These are phyloP conservation scores for Aegypius monachus DNA, from an alignment of 2,113 vertebrate species.

Conservation along the genomic window DNA sequence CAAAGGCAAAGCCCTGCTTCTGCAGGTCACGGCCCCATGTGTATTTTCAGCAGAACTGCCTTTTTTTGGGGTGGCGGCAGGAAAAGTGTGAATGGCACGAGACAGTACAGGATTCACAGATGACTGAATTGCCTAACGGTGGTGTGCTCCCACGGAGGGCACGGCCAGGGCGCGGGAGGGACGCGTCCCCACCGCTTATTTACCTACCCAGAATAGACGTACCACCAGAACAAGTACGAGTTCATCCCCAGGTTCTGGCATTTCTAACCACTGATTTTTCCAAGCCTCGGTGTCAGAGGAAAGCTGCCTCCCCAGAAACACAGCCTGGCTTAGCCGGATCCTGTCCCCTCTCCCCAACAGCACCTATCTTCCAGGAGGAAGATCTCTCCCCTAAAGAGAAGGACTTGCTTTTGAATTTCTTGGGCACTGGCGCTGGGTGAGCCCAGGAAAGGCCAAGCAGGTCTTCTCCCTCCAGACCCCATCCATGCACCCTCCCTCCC, in stretches of 20 bases:
- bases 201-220: background rate
- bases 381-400: background rate
- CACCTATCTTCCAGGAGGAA: background rate
- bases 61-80: background rate
- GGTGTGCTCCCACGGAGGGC: background rate
- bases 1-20: background rate
- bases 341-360: background rate
- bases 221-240: background rate
- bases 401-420: background rate
- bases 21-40: background rate
- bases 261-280: background rate
- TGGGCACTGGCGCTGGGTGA: rapidly evolving
- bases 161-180: background rate
- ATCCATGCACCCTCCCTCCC: background rate
- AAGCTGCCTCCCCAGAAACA: background rate
- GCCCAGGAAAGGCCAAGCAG: background rate
- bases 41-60: background rate
- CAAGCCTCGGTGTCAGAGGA: background rate
- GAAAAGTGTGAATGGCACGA: background rate
- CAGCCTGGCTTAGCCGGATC: background rate
- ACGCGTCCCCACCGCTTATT: background rate
- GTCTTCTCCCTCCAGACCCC: background rate
- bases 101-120: slow-evolving; percentile 3
- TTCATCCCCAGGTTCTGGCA: background rate
- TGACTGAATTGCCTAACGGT: background rate